Evolutionary conservation across 23 tunicate species (phyloP), one percentile per base, ranked within the genome.

Genomic region (Oikopleura dioica): DNA sequence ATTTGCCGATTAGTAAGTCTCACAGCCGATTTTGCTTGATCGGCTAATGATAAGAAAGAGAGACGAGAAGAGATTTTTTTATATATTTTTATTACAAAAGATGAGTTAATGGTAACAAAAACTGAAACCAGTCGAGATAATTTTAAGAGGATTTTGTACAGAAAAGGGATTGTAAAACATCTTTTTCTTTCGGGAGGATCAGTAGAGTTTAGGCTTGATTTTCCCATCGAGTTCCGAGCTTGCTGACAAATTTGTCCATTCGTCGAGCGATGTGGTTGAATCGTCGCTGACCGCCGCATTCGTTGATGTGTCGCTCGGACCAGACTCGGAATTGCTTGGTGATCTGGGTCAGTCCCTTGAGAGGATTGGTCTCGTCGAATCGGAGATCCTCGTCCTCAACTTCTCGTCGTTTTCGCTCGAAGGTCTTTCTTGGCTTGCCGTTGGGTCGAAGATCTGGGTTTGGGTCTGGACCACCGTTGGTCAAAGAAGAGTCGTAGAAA

Each of bases 381-480:
- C 33, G 30, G 29, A 28, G 72, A 5, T 21, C 26, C 16, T 44
- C 55, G 16, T 44, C 55, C 55, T 44, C 16, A 9, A 9, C 55
- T 12, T 12, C 26, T 4, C 26, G 30, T 21, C 72, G 72, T 2
- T 31, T 23, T 28, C 33, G 29, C 5, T 31, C 5, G 30, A 28
- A 63, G 5, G 32, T 63, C 26, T 28, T 24, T 63, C 72, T 24
- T 28, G 72, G 72, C 26, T 63, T 63, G 16, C 72, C 72, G 26
- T 63, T 31, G 33, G 72, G 72, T 63, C 72, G 29, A 16, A 21
- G 33, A 2, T 63, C 72, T 28, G 72, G 72, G 72, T 63, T 63
- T 24, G 72, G 72, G 33, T 63, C 72, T 23, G 72, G 72, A 28
- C 72, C 72, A 2, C 72, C 72, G 26, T 63, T 23, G 16, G 16